These are phyloP conservation scores for Tetramorium parvispinum DNA, from an alignment of 1,140 invertebrate genomes.

Conservation along the genomic window DNA sequence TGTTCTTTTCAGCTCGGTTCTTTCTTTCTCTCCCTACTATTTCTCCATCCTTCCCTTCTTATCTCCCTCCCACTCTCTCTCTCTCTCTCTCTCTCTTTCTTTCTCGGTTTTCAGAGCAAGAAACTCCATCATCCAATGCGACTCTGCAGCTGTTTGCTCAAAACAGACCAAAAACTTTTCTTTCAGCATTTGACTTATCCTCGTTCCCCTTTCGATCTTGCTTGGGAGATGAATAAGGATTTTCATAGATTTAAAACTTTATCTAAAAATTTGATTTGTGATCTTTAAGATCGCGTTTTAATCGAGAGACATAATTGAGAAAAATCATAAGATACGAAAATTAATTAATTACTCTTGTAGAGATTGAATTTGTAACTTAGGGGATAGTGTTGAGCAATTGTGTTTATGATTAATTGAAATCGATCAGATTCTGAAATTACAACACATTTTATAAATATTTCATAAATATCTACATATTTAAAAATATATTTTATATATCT, in stretches of 20 bases:
- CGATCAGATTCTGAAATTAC: constrained; percentile 7
- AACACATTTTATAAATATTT: background rate
- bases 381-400: background rate
- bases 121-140: constrained; percentile 62
- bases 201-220: background rate
- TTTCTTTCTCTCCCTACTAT: constrained; percentile 28
- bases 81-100: constrained; percentile 35
- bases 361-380: background rate
- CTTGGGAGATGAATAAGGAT: constrained; percentile 25
- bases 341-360: background rate
- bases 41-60: background rate
- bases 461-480: background rate
- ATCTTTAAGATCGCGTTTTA: background rate
- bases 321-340: background rate
- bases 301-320: background rate
- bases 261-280: constrained; percentile 1
- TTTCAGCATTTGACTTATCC: constrained; percentile 44
- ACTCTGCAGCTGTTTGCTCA: constrained; percentile 72
- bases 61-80: background rate
- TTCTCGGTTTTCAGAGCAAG: background rate
- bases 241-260: constrained; percentile 46
- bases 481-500: background rate
- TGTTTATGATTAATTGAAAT: background rate
- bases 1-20: constrained; percentile 27
- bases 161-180: constrained; percentile 74